Conservation (phyloP, 1,140 invertebrate species). For the Pomacea maculata region DNA sequence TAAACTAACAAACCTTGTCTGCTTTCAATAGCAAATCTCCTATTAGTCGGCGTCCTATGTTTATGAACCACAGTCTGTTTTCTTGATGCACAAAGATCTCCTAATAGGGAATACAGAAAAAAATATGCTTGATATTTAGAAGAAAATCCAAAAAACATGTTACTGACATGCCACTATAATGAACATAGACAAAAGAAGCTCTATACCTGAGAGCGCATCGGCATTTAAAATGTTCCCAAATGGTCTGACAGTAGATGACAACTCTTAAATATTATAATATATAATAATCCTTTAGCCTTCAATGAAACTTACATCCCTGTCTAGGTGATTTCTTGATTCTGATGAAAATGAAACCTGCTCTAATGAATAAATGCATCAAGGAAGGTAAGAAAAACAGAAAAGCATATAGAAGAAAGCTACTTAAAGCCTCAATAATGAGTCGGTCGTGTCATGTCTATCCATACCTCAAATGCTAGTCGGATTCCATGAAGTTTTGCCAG, state of each 20-base stretch:
- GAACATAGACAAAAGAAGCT: not conserved
- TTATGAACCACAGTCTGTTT: conserved; percentile 84
- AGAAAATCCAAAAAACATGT: not conserved
- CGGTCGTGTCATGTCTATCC: conserved; percentile 4
- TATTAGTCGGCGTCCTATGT: conserved; percentile 87
- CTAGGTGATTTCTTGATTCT: too few species aligned
- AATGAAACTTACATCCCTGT: too few species aligned
- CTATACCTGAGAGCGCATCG: too few species aligned
- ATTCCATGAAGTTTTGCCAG: conserved; percentile 91
- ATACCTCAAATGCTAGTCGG: conserved; percentile 81
- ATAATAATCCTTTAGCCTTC: too few species aligned
- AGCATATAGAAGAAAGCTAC: too few species aligned
- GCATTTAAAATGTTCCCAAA: too few species aligned
- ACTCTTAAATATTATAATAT: too few species aligned
- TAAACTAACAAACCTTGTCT: conserved; percentile 74
- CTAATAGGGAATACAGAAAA: conserved; percentile 44
- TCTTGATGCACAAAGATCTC: conserved; percentile 78
- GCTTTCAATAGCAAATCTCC: conserved; percentile 87
- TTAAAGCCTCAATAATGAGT: too few species aligned
- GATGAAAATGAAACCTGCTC: too few species aligned
- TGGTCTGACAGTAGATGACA: too few species aligned
- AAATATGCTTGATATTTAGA: not conserved
- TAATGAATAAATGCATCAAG: too few species aligned
- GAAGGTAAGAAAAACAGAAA: too few species aligned
- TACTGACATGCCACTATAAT: not conserved